A percentile compares a stretch with the other conserved stretches of the same genome.
Conservation (phyloP, 35 echinoderm and acorn worm species). For the Heliocidaris erythrogramma region DNA sequence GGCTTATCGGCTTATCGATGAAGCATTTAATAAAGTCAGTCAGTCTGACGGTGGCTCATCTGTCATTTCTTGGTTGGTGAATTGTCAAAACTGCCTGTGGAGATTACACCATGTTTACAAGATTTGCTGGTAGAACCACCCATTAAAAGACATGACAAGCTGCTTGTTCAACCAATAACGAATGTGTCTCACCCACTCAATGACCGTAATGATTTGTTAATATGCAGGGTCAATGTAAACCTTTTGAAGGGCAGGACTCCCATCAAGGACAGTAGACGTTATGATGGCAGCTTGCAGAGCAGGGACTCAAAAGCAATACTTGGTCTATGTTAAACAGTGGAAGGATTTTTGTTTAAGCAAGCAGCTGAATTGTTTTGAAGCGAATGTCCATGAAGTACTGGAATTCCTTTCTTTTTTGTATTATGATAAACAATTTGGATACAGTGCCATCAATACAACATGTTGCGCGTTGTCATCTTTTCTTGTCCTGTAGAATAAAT, state of each 20-base stretch:
- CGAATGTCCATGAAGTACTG: constrained; percentile 40
- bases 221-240: not conserved
- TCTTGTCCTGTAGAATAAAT: constrained; percentile 13
- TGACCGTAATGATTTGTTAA: no score
- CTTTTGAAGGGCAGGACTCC: constrained; percentile 25
- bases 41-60: no score
- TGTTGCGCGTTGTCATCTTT: constrained; percentile 47
- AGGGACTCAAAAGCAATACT: constrained; percentile 55
- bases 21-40: no score
- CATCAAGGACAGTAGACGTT: constrained; percentile 8
- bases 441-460: constrained; percentile 69
- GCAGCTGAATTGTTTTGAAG: constrained; percentile 3
- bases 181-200: no score
- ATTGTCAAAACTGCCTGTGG: no score
- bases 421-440: constrained; percentile 46
- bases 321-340: constrained; percentile 53
- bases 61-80: no score
- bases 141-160: no score
- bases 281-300: constrained; percentile 31
- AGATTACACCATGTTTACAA: no score
- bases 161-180: no score
- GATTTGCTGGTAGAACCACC: no score
- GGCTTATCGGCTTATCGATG: no score
- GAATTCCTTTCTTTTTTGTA: constrained; percentile 53
- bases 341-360: constrained; percentile 32